Base-by-base conservation (phyloP, 2,888 invertebrate genomes). In the Andrena haemorrhoa region DNA sequence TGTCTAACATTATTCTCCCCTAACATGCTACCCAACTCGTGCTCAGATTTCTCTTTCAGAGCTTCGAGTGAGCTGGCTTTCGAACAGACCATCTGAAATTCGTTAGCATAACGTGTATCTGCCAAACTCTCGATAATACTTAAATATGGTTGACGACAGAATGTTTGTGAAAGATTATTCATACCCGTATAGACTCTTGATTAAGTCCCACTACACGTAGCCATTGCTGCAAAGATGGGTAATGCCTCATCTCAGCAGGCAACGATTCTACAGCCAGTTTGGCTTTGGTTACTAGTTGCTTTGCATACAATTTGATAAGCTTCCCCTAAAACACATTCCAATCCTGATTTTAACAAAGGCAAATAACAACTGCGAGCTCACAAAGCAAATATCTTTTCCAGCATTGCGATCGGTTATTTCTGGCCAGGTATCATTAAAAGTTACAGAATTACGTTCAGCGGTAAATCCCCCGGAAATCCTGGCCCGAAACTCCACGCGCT, bases 241-340 rank as follows among this genome's bases (percentile, higher is more conserved):
- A 96, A 82, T 97, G 96, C 75, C 95, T 95, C 90, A 96, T 95
- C 91, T 96, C 96, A 79, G 94, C 95, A 85, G 95, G 95, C 90
- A 96, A 92, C 58, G 93, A 92, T 84, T 95, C 95, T 91, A 96
- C 96, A 83, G 96, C 95, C 90, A 98, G 95, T 93, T 97, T 97
- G 84, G 97, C 96, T 94, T 98, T 98, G 84, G 97, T 97, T 87
- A 98, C 96, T 91, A 99, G 95, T 95, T 98, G 97, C 85, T 97
- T 96, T 56, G 98, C 98, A 94, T 98, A 98, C 93, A 98, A 96
- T 94, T 98, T 98, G 92, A 99, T 97, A 89, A 99, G 95, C 94
- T 99, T 99, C 81, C 98, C 98, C 98, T 98, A 95, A 47, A 94
- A 95, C 92, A 89, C 82, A 26, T 47, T 87, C 68, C 80, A 84